Evolutionary conservation across 2,888 invertebrate species (phyloP), one percentile per base, ranked within the genome.

Genomic region (Muschampia plurimacula): DNA sequence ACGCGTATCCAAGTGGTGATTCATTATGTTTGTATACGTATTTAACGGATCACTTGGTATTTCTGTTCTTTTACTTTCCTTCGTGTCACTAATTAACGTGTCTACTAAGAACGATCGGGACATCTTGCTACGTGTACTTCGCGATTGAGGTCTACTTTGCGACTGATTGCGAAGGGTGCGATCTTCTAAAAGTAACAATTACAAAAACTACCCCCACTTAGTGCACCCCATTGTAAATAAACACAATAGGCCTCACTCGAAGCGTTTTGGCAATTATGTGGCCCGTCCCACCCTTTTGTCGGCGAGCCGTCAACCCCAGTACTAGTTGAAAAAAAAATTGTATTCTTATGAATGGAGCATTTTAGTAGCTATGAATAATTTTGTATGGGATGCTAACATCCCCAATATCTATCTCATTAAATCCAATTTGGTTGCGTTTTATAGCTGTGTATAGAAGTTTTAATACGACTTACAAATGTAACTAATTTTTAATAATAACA

Each of bases 21-120:
- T 89, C 13, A 93, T 83, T 60, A 93, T 82, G 75, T 88, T 89
- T 52, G 89, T 84, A 77, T 93, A 90, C n/a, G 89, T 83, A 75
- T 90, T 81, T 74, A 90, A 77, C 77, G 90, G 76, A 84, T 95
- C 91, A 88, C 89, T 86, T 78, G 90, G 77, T 81, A 90, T 78
- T 76, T 90, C 87, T 72, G 84, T 80, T 81, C 88, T 88, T 79
- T 90, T 89, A 65, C 88, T 89, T 73, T 94, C 92, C 79, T 96
- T 96, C 60, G 96, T 85, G 73, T 95, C 95, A 91, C 96, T 96
- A 77, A 98, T 97, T 72, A 98, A 89, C 68, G 97, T 96, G 83
- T 97, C 97, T 83, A 98, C 97, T 72, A 97, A 88, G 84, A 98
- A 98, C 77, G 97, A 97, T 79, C 97, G 96, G 75, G 97, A 97